Evolutionary conservation across 2,888 invertebrate genomes (phyloP).

Genomic region (Mimachlamys varia): DNA sequence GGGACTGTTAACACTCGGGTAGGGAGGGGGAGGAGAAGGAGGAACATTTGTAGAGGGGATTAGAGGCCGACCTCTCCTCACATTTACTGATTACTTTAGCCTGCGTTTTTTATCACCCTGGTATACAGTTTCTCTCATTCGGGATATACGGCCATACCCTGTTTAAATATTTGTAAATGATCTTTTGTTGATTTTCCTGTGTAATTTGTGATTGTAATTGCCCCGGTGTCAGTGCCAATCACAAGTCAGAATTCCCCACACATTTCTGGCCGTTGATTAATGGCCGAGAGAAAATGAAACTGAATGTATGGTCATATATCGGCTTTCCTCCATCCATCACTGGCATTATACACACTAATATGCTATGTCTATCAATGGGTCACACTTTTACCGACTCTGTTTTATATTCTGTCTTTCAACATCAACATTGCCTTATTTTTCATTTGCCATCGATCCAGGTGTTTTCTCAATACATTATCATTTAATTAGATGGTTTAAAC

Average conservation of each 20-base stretch:
- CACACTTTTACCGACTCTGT: neutral
- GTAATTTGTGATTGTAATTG: conserved; percentile 42
- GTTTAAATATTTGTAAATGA: conserved; percentile 43
- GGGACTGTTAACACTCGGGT: too few species aligned
- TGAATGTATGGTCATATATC: conserved; percentile 36
- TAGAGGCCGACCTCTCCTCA: too few species aligned
- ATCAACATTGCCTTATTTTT: conserved; percentile 26
- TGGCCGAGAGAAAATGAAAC: conserved; percentile 19
- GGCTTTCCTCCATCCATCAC: neutral
- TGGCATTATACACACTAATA: neutral
- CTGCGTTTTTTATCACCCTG: neutral
- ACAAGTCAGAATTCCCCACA: conserved; percentile 29
- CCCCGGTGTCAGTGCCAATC: conserved; percentile 43
- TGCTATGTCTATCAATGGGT: conserved; percentile 32
- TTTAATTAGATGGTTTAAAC: conserved; percentile 25
- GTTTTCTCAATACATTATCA: conserved; percentile 11
- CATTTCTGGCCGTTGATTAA: conserved; percentile 31
- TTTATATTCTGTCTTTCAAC: neutral
- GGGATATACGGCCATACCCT: neutral
- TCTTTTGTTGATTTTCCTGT: conserved; percentile 41
- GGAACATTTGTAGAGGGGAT: neutral
- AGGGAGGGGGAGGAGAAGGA: too few species aligned
- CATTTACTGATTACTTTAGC: neutral
- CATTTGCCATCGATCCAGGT: conserved; percentile 16
- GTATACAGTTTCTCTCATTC: conserved; percentile 1